Evolutionary conservation across 1,140 invertebrate species (phyloP).

Genomic region (Lepeophtheirus salmonis): DNA sequence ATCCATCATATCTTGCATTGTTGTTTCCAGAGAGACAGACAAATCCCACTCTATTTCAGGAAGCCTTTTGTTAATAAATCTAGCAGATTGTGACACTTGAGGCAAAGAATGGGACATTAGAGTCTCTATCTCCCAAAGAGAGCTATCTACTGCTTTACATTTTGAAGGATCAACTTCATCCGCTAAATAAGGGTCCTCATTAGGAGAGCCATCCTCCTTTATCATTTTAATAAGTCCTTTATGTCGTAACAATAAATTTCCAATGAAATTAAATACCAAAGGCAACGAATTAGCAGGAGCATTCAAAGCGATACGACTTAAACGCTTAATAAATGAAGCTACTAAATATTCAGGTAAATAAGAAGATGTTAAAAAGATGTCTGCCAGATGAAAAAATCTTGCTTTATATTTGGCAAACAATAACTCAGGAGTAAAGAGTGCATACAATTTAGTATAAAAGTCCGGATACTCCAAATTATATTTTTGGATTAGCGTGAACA

Average conservation of each 20-base stretch:
- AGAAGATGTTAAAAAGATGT: constrained; percentile 77
- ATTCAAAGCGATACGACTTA: constrained; percentile 56
- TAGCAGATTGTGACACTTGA: constrained; percentile 41
- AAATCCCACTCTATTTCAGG: constrained; percentile 47
- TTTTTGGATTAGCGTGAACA: constrained; percentile 69
- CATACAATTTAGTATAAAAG: constrained; percentile 82
- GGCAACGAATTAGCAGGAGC: constrained; percentile 58
- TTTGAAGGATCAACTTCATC: constrained; percentile 54
- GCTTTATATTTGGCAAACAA: constrained; percentile 76
- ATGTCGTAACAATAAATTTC: constrained; percentile 69
- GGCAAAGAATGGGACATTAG: constrained; percentile 55
- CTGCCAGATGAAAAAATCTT: constrained; percentile 54
- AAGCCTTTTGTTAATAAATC: constrained; percentile 44
- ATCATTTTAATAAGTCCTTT: constrained; percentile 57
- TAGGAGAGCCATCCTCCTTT: constrained; percentile 27
- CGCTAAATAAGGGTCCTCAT: constrained; percentile 57
- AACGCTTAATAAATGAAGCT: constrained; percentile 75
- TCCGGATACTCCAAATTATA: constrained; percentile 90
- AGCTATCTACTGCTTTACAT: constrained; percentile 60
- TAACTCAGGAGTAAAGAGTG: constrained; percentile 68
- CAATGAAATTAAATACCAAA: constrained; percentile 59
- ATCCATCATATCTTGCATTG: constrained; percentile 40
- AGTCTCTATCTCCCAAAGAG: constrained; percentile 69
- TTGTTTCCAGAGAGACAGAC: constrained; percentile 37
- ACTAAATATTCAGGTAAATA: constrained; percentile 77